Percentiles rank a stretch among this genome's conserved stretches.
These are phyloP conservation scores for Boloria selene DNA, from an alignment of 2,888 invertebrate species.

Conservation along the genomic window DNA sequence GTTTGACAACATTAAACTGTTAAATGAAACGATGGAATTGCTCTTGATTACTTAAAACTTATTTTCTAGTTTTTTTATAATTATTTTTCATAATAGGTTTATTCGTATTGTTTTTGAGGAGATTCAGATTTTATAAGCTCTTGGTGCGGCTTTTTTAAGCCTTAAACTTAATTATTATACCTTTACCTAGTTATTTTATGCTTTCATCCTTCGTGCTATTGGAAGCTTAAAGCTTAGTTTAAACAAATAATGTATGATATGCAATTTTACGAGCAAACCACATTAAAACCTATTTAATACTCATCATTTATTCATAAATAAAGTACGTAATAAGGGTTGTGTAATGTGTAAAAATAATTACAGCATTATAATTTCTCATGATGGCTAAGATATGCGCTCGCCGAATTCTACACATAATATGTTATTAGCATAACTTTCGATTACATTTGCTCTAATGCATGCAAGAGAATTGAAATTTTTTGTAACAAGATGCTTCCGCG, in stretches of 20 bases:
- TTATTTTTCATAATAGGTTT: no score
- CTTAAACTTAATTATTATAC: no score
- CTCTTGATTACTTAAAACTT: not conserved
- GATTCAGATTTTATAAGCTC: no score
- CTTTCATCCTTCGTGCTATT: no score
- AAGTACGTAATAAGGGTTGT: not conserved
- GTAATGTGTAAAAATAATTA: slow-evolving; percentile 9
- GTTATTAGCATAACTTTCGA: slow-evolving; percentile 36
- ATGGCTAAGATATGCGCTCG: slow-evolving; percentile 1
- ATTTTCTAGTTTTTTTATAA: no score
- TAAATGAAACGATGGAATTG: slow-evolving; percentile 2
- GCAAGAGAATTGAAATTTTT: slow-evolving; percentile 32
- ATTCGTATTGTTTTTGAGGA: not conserved
- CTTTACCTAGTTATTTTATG: no score
- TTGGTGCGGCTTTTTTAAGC: no score
- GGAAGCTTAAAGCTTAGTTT: no score
- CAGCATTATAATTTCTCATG: slow-evolving; percentile 9
- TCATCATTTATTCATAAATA: not conserved
- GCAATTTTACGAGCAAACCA: no score
- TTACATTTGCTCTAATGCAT: slow-evolving; percentile 29
- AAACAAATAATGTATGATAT: no score
- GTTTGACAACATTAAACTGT: not conserved
- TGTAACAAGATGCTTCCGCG: slow-evolving; percentile 37
- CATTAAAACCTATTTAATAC: no score
- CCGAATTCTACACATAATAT: slow-evolving; percentile 6